Conservation (phyloP, 2,888 invertebrate species). For the Ashinkailepas kermadecensis region DNA sequence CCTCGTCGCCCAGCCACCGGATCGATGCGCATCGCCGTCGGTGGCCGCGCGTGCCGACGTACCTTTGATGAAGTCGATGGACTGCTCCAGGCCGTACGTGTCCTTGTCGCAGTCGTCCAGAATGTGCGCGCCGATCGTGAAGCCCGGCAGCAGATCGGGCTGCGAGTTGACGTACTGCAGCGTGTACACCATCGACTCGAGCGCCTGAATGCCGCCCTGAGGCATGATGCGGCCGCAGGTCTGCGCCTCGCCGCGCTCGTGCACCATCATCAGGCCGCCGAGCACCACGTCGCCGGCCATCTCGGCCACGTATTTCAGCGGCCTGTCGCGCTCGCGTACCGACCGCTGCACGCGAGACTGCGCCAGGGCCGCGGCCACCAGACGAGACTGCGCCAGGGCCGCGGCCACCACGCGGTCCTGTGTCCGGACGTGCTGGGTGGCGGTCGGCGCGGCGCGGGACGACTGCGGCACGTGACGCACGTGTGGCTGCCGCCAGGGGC, state of each 20-base stretch:
- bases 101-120: constrained; percentile 93
- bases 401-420: no score
- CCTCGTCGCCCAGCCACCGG: no score
- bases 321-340: constrained; percentile 50
- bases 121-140: constrained; percentile 76
- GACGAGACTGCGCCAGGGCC: no score
- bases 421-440: no score
- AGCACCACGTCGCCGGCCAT: constrained; percentile 80
- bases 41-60: constrained; percentile 39
- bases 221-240: constrained; percentile 92
- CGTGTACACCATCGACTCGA: constrained; percentile 88
- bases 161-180: constrained; percentile 68
- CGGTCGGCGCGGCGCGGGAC: no score
- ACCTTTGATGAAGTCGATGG: constrained; percentile 95
- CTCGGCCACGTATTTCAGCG: constrained; percentile 74
- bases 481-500: no score
- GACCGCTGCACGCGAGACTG: background rate
- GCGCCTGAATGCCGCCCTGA: constrained; percentile 62
- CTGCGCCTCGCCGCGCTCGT: constrained; percentile 76
- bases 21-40: no score
- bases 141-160: constrained; percentile 57
- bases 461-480: no score
- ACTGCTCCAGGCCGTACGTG: constrained; percentile 90
- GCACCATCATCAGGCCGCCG: constrained; percentile 92
- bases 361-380: no score